Conservation (phyloP, 2,113 vertebrate genomes). For the Microcebus tavaratra region DNA sequence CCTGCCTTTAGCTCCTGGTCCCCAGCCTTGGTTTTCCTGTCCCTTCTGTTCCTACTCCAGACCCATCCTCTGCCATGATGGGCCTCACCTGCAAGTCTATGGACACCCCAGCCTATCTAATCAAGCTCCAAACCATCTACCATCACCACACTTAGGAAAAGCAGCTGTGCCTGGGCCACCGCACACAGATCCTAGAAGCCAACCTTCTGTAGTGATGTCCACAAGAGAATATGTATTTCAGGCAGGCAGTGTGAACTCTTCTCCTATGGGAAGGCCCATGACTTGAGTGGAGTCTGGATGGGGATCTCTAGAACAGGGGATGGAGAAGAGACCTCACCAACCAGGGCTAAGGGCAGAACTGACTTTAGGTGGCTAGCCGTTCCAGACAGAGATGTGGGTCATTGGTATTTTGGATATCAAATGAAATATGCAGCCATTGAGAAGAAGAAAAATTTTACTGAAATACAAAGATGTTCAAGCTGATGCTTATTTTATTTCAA, state of each 20-base stretch:
- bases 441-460: background rate
- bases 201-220: background rate
- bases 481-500: conserved; percentile 5
- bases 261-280: background rate
- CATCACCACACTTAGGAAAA: background rate
- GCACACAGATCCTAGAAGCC: background rate
- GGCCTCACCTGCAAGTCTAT: background rate
- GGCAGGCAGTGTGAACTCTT: background rate
- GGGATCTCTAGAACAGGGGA: background rate
- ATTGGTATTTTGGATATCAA: background rate
- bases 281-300: background rate
- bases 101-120: background rate
- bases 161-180: background rate
- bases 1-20: background rate
- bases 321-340: background rate
- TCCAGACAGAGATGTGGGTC: background rate
- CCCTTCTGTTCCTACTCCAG: background rate
- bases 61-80: background rate
- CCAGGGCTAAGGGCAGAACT: background rate
- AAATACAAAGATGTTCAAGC: background rate
- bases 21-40: background rate
- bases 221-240: background rate
- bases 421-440: background rate
- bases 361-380: background rate
- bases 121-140: background rate